Percentiles rank a stretch among this genome's conserved stretches.
Evolutionary conservation across 2,888 invertebrate genomes (phyloP).

Genomic region (Elegia similella): DNA sequence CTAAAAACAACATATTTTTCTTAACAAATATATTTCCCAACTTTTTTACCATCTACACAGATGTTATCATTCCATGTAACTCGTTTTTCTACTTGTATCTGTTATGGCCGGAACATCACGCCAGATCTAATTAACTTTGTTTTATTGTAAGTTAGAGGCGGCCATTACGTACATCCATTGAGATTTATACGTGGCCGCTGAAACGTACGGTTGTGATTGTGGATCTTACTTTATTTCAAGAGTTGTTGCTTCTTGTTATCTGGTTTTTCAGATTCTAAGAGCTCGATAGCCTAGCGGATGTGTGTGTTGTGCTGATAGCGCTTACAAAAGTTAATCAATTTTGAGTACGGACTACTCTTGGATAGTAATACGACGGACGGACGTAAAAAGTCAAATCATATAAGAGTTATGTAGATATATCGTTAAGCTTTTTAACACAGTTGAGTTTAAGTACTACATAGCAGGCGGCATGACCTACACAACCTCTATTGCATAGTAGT

Average conservation of each 20-base stretch:
- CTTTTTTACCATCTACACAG: neutral
- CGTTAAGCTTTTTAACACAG: too few species aligned
- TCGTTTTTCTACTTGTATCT: conserved; percentile 1
- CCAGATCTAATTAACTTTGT: conserved; percentile 57
- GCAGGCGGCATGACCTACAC: too few species aligned
- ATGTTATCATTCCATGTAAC: neutral
- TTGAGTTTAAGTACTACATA: too few species aligned
- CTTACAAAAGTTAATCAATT: too few species aligned
- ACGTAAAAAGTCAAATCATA: too few species aligned
- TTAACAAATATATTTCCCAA: too few species aligned
- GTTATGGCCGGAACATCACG: conserved; percentile 43
- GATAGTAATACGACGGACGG: too few species aligned
- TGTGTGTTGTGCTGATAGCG: too few species aligned
- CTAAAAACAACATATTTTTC: too few species aligned
- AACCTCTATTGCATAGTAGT: too few species aligned
- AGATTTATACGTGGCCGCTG: conserved; percentile 48
- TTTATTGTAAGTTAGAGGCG: conserved; percentile 47
- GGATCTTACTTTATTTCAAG: conserved; percentile 7
- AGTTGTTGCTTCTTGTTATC: neutral
- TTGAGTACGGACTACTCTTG: too few species aligned
- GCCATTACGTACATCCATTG: conserved; percentile 48
- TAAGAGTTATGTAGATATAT: too few species aligned
- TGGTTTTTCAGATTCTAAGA: neutral
- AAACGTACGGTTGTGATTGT: conserved; percentile 31
- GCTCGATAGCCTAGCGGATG: neutral